phyloP scores from a whole-genome alignment of 1,140 invertebrate genomes.

The Drosophila kepulauana region DNA sequence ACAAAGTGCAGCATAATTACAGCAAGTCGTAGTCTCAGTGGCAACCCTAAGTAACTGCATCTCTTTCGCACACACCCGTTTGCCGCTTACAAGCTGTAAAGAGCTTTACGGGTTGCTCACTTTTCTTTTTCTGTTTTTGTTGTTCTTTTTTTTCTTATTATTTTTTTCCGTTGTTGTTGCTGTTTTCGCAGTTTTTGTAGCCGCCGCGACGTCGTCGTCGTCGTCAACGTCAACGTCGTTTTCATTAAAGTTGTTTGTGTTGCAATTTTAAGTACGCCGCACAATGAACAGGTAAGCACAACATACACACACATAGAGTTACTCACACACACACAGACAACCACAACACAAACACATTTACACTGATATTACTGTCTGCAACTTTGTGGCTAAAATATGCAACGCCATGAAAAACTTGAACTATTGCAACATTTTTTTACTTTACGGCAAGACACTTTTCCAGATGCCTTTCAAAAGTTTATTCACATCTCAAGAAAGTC shows the following conservation, averaged over 20 bases:
- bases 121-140: slow-evolving; percentile 23
- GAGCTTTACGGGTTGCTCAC: slow-evolving; percentile 57
- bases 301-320: slow-evolving; percentile 44
- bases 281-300: slow-evolving; percentile 80
- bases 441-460: slow-evolving; percentile 43
- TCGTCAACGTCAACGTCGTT: slow-evolving; percentile 65
- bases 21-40: slow-evolving; percentile 14
- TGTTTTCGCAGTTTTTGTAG: slow-evolving; percentile 45
- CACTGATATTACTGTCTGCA: slow-evolving; percentile 49
- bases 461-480: slow-evolving; percentile 67
- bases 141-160: slow-evolving; percentile 1
- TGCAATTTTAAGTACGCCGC: slow-evolving; percentile 78
- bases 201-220: slow-evolving; percentile 42
- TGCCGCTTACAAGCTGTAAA: slow-evolving; percentile 54
- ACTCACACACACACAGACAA: slow-evolving; percentile 26
- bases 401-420: slow-evolving; percentile 78
- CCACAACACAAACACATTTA: slow-evolving; percentile 35
- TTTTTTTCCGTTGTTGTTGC: slow-evolving; percentile 43
- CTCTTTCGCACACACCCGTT: slow-evolving; percentile 44
- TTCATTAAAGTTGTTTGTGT: slow-evolving; percentile 82
- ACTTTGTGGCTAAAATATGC: slow-evolving; percentile 69
- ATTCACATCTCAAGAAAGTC: slow-evolving; percentile 74
- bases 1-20: slow-evolving; percentile 67
- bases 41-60: slow-evolving; percentile 24
- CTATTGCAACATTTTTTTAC: slow-evolving; percentile 73